These are phyloP conservation scores for Aspidoscelis tigris DNA, from an alignment of 2,113 vertebrate species.

Conservation along the genomic window DNA sequence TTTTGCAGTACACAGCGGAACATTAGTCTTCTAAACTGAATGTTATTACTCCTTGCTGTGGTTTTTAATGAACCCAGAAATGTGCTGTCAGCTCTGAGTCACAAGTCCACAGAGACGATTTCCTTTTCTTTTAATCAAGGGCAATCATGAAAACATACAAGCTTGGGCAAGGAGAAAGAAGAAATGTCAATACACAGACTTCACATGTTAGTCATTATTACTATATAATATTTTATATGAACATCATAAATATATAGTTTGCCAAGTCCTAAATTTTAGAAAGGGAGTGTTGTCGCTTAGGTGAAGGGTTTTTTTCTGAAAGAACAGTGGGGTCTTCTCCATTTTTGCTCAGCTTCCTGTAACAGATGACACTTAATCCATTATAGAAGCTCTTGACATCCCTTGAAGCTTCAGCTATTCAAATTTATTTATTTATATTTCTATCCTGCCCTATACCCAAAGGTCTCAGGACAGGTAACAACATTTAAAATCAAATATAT, in stretches of 20 bases:
- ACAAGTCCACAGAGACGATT: slow-evolving; percentile 16
- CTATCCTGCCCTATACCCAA: too few species aligned
- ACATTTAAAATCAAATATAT: too few species aligned
- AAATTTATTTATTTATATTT: too few species aligned
- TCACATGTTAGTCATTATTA: background rate
- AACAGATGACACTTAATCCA: too few species aligned
- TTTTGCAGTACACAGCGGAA: background rate
- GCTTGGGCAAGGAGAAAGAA: background rate
- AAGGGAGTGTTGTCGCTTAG: too few species aligned
- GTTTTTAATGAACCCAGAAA: background rate
- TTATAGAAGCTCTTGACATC: too few species aligned
- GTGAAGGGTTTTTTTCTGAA: too few species aligned
- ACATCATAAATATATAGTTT: background rate
- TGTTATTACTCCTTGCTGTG: slow-evolving; percentile 11
- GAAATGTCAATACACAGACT: background rate
- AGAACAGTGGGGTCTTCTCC: too few species aligned
- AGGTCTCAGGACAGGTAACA: too few species aligned
- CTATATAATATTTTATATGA: background rate
- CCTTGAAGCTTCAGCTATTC: too few species aligned
- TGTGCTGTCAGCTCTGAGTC: background rate
- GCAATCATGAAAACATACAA: background rate
- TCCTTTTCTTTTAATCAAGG: background rate
- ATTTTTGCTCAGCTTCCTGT: too few species aligned
- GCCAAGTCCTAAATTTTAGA: background rate
- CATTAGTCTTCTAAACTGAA: background rate